These are phyloP conservation scores for Euplagia quadripunctaria DNA, from an alignment of 2,888 invertebrate species.

Conservation along the genomic window DNA sequence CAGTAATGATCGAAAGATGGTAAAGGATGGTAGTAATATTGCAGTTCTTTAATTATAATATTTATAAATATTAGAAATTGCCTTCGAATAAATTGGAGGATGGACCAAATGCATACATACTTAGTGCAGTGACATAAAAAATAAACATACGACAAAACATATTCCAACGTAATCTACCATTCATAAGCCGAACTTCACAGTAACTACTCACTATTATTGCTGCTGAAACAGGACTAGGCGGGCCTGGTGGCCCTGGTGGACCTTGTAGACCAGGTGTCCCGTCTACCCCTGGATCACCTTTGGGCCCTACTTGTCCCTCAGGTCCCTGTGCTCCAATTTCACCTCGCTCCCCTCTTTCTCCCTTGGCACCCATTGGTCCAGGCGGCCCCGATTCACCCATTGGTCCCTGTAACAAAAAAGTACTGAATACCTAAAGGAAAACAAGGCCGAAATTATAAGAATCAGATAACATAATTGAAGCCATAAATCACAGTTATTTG, in stretches of 20 bases:
- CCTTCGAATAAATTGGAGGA: no score
- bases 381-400: conserved; percentile 91
- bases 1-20: no score
- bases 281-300: conserved; percentile 92
- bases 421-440: conserved; percentile 21
- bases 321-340: conserved; percentile 87
- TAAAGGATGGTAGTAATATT: no score
- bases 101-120: not conserved
- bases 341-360: conserved; percentile 92
- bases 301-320: conserved; percentile 92
- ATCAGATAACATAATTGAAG: conserved; percentile 32
- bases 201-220: conserved; percentile 67
- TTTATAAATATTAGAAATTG: no score
- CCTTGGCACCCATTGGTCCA: conserved; percentile 88
- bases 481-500: conserved; percentile 39
- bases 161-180: no score
- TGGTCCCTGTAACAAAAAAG: conserved; percentile 82
- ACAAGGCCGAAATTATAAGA: conserved; percentile 30
- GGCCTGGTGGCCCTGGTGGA: conserved; percentile 90
- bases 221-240: conserved; percentile 73
- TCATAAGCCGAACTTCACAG: not conserved
- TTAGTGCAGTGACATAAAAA: not conserved
- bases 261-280: conserved; percentile 90
- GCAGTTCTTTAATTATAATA: no score
- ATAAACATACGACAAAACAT: no score